Percentiles rank a stretch among this genome's conserved stretches.
These are phyloP conservation scores for Incurvaria masculella DNA, from an alignment of 2,888 invertebrate species.

Conservation along the genomic window DNA sequence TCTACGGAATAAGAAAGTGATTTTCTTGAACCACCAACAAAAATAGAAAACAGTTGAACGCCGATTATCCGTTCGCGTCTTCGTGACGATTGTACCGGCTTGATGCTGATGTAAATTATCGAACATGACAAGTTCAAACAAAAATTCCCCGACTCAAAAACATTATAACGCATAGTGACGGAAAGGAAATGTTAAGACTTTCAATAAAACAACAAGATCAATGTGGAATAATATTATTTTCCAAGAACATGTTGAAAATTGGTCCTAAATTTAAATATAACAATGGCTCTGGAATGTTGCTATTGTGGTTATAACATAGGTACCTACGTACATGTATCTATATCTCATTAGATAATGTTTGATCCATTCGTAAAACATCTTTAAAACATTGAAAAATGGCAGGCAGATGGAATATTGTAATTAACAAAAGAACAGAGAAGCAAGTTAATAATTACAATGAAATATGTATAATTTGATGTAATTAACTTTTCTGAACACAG, in stretches of 20 bases:
- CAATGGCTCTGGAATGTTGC: slow-evolving; percentile 56
- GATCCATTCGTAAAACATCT: slow-evolving; percentile 13
- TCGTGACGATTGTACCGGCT: too few species aligned
- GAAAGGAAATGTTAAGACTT: too few species aligned
- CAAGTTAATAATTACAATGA: slow-evolving; percentile 2
- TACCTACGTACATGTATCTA: slow-evolving; percentile 33
- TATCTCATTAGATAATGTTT: slow-evolving; percentile 36
- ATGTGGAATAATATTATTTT: slow-evolving; percentile 54
- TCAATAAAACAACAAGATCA: slow-evolving; percentile 28
- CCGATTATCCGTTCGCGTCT: too few species aligned
- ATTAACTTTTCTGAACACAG: slow-evolving; percentile 17
- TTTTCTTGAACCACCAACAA: too few species aligned
- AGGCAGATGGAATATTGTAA: slow-evolving; percentile 6
- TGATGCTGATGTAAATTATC: too few species aligned
- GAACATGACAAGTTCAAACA: too few species aligned
- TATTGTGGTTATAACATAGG: slow-evolving; percentile 26
- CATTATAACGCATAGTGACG: too few species aligned
- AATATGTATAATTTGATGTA: slow-evolving; percentile 12
- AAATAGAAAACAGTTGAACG: too few species aligned
- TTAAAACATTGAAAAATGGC: slow-evolving; percentile 10
- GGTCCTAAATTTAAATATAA: slow-evolving; percentile 57
- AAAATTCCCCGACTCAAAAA: too few species aligned
- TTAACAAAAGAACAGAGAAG: slow-evolving; percentile 1
- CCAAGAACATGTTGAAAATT: slow-evolving; percentile 57
- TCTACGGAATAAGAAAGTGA: too few species aligned